Conservation (phyloP, 2,888 invertebrate species). For the Melipona beecheii region DNA sequence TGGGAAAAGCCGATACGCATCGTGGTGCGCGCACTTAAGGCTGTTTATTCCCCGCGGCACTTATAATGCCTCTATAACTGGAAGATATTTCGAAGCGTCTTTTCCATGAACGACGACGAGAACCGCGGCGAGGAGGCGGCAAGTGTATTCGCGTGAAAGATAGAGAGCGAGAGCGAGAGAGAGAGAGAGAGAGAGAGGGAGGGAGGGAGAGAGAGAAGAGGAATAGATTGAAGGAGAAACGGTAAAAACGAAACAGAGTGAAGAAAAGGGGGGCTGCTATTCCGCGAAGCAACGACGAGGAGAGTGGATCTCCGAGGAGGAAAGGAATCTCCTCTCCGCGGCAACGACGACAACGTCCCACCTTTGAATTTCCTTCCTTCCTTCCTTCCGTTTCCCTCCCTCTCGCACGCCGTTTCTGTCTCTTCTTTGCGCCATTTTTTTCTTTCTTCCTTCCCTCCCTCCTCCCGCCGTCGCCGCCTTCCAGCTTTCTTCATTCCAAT, state of each 20-base stretch:
- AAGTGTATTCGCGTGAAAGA: neutral
- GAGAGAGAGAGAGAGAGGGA: neutral
- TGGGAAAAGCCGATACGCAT: constrained; percentile 82
- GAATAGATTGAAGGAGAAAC: neutral
- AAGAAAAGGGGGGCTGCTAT: neutral
- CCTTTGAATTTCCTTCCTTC: constrained; percentile 58
- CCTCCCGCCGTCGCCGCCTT: neutral
- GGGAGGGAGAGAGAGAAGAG: neutral
- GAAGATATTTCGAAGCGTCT: constrained; percentile 63
- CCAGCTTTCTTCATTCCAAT: constrained; percentile 43
- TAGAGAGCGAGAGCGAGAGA: neutral
- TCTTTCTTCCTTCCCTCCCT: neutral
- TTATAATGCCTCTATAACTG: constrained; percentile 77
- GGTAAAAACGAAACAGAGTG: constrained; percentile 17
- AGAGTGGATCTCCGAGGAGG: constrained; percentile 19
- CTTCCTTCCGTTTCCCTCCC: constrained; percentile 33
- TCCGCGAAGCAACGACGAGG: constrained; percentile 18
- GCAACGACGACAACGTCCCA: constrained; percentile 46
- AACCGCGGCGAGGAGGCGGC: neutral
- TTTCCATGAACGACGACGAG: constrained; percentile 30
- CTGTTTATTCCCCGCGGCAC: constrained; percentile 78
- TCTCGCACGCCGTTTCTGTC: constrained; percentile 2
- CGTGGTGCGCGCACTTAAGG: constrained; percentile 79
- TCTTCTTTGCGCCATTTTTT: constrained; percentile 23
- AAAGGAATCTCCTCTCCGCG: constrained; percentile 21